Base-by-base conservation (phyloP, 2,797 vertebrate species). In the Staurois parvus region DNA sequence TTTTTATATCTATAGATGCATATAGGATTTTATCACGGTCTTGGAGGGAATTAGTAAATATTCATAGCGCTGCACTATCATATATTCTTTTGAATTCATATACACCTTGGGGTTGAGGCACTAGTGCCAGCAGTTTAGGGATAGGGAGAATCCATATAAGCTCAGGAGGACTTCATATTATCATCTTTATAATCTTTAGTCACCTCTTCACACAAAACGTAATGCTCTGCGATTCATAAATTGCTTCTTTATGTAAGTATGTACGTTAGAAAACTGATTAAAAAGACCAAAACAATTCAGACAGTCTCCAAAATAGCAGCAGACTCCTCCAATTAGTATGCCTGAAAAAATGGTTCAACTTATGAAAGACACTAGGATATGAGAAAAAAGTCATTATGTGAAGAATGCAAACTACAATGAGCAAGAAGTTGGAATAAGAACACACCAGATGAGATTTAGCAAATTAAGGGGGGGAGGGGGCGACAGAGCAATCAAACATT, bases 371-470 rank as follows among this genome's bases (percentile, higher is more conserved):
- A 32, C 3, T 15, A 7, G 37, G 29, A 24, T 79, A 26, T 64
- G 34, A 45, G 10, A 21, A 79, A 45, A 45, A 45, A 79, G 64
- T 45, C 34, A 79, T 68, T 79, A 67, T 68, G 28, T 79, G 26
- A 37, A 45, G 40, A 48, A 24, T 48, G 15, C 8, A 28, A 79
- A 79, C 29, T 68, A 79, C 42, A 67, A 68, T 29, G 10, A 40
- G 45, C 12, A 28, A 48, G 28, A 68, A 30, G 37, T 12, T 24
- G 64, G 68, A 68, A 79, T 48, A 68, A 48, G 59, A 66, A 68
- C 67, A 28, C n/a, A 48, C 19, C 17, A 67, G 62, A 67, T 78
- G 19, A 67, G 64, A 48, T 68, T 30, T 30, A 21, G 40, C 40
- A 48, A 79, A 68, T 79, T 66, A 78, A 9, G 45, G n/a, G 15